Conservation (phyloP, 2,113 vertebrate species). For the Bos taurus region ARS-UCD2.0 NC_037345.1:54677001-54677500, state of each 20-base stretch:
- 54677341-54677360: no score
- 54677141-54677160: not conserved
- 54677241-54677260: not conserved
- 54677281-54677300: not conserved
- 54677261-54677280: not conserved
- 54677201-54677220: not conserved
- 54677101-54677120: not conserved
- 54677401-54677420: no score
- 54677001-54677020: not conserved
- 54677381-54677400: not conserved
- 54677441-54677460: not conserved
- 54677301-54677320: not conserved
- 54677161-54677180: not conserved
- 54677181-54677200: not conserved
- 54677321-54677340: not conserved
- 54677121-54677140: not conserved
- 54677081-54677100: not conserved
- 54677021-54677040: not conserved
- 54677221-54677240: not conserved
- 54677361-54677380: not conserved
- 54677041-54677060: not conserved
- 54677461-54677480: not conserved
- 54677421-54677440: not conserved
- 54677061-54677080: not conserved
- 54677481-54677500: not conserved